Conservation (phyloP, 2,113 vertebrate genomes). For the Nyctibius bracteatus region DNA sequence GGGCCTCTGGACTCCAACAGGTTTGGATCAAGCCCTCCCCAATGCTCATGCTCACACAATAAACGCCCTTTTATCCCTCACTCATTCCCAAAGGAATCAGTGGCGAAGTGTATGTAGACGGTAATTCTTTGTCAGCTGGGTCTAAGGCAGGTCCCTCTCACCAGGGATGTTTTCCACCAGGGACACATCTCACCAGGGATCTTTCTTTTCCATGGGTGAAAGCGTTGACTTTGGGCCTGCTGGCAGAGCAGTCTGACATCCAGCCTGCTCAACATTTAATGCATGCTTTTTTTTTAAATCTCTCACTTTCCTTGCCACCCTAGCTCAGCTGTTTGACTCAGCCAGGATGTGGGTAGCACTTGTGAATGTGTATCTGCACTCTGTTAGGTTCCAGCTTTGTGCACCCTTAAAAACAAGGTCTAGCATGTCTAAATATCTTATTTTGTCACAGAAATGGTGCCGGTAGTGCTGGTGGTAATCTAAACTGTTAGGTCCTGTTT, state of each 20-base stretch:
- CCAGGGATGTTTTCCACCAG: background rate
- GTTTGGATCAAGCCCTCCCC: background rate
- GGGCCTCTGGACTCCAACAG: background rate
- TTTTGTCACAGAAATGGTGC: background rate
- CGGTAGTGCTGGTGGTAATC: background rate
- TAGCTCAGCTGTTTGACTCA: background rate
- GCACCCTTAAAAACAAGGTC: background rate
- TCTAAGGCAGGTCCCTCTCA: background rate
- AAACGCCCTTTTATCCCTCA: background rate
- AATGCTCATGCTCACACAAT: background rate
- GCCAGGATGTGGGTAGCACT: background rate
- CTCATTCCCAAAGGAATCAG: background rate
- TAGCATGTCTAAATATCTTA: background rate
- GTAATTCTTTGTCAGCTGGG: background rate
- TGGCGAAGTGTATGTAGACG: background rate
- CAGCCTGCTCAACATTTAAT: background rate
- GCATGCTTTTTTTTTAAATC: background rate
- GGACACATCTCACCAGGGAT: background rate
- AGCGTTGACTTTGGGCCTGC: background rate
- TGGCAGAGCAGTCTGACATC: background rate
- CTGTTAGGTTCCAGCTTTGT: background rate
- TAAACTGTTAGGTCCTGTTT: background rate
- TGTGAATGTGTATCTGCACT: background rate
- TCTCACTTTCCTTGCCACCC: background rate
- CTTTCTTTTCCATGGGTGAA: background rate